These are phyloP conservation scores for Chymomyza amoena DNA, from an alignment of 2,888 invertebrate species.

Conservation along the genomic window DNA sequence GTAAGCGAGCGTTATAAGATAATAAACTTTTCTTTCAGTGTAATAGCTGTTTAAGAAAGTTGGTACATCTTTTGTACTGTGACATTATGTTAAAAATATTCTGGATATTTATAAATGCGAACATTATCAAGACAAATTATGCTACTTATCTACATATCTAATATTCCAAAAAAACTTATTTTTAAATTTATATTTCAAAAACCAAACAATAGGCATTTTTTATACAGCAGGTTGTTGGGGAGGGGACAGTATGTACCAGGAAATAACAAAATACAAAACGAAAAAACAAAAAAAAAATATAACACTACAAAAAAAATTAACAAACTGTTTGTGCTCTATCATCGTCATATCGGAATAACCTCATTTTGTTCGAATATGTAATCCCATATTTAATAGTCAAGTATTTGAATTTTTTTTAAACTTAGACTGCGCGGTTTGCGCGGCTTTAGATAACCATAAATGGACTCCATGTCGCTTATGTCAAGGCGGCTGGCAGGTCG, in stretches of 20 bases:
- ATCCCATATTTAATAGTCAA: constrained; percentile 68
- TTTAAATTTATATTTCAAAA: no score
- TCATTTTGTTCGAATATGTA: constrained; percentile 5
- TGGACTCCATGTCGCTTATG: constrained; percentile 78
- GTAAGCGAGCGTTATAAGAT: no score
- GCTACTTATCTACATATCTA: no score
- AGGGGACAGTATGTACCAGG: constrained; percentile 5
- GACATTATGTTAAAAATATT: no score
- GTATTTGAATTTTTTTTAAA: constrained; percentile 77
- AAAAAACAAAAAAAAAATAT: constrained; percentile 1
- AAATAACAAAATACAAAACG: constrained; percentile 20
- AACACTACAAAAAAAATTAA: constrained; percentile 2
- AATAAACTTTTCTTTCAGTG: no score
- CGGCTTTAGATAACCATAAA: constrained; percentile 78
- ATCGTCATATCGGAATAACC: background rate
- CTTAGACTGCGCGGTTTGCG: constrained; percentile 78
- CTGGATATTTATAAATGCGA: no score
- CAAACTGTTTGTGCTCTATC: constrained; percentile 33
- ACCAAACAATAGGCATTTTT: constrained; percentile 8
- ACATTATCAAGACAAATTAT: no score
- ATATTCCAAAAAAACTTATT: no score
- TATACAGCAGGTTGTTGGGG: constrained; percentile 19
- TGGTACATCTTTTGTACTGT: no score
- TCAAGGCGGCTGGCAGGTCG: constrained; percentile 75
- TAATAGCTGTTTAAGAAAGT: no score